These are phyloP conservation scores for Anhinga anhinga DNA, from an alignment of 2,113 vertebrate species.

Conservation along the genomic window DNA sequence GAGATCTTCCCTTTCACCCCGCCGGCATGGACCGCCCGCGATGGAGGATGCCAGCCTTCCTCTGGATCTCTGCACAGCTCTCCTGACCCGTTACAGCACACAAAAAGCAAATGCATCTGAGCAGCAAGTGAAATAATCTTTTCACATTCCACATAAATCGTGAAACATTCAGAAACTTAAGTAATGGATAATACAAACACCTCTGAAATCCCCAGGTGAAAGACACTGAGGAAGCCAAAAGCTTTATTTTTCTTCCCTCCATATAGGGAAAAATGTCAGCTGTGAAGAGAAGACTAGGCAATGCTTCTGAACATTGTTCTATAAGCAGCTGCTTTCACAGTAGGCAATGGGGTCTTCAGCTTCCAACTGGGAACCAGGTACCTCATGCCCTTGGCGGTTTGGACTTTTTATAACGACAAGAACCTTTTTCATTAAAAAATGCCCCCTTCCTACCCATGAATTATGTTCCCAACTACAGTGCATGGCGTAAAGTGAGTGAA, in stretches of 20 bases:
- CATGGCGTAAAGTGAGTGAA: neutral
- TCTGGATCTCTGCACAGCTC: neutral
- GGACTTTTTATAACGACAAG: neutral
- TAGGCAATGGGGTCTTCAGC: neutral
- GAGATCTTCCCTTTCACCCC: neutral
- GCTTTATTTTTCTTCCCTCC: neutral
- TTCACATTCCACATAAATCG: neutral
- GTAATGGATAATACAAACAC: neutral
- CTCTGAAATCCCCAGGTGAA: neutral
- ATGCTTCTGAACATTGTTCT: neutral
- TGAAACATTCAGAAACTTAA: neutral
- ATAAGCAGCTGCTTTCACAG: neutral
- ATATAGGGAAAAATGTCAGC: neutral
- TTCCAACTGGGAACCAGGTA: neutral
- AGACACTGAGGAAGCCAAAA: neutral
- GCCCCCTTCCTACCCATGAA: neutral
- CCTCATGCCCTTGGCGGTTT: neutral
- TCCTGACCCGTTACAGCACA: neutral
- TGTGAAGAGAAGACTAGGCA: neutral
- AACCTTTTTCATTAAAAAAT: neutral
- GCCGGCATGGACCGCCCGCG: rapidly evolving
- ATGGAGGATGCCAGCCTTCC: neutral
- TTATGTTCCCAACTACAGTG: neutral
- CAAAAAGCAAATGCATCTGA: neutral
- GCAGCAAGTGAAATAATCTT: neutral